These are phyloP conservation scores for Drosophila leontia DNA, from an alignment of 1,140 invertebrate genomes.

Conservation along the genomic window DNA sequence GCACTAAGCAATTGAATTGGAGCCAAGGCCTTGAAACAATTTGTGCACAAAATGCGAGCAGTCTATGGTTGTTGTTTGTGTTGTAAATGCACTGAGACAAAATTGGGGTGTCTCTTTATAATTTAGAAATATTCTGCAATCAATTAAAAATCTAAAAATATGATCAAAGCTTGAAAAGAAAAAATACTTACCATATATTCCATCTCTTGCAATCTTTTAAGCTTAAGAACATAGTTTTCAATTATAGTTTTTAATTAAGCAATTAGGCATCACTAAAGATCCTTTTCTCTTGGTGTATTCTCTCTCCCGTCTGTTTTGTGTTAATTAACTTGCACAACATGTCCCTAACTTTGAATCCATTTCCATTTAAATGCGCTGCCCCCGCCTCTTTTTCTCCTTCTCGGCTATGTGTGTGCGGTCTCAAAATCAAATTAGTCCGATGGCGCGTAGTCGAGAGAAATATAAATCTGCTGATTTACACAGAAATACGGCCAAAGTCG, in stretches of 20 bases:
- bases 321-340: slow-evolving; percentile 80
- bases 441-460: slow-evolving; percentile 57
- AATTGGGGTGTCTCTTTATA: not conserved
- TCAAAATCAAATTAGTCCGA: slow-evolving; percentile 81
- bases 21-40: slow-evolving; percentile 78
- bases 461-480: slow-evolving; percentile 84
- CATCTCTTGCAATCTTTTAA: too few relatives aligned
- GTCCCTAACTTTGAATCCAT: slow-evolving; percentile 71
- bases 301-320: slow-evolving; percentile 22
- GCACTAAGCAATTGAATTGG: slow-evolving; percentile 78
- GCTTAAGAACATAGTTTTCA: too few relatives aligned
- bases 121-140: not conserved
- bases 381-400: not conserved
- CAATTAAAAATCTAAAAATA: not conserved
- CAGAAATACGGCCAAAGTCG: slow-evolving; percentile 66
- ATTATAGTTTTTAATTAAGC: not conserved
- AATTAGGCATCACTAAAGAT: not conserved
- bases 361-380: slow-evolving; percentile 66
- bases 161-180: not conserved
- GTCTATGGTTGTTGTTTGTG: not conserved
- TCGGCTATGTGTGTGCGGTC: slow-evolving; percentile 23
- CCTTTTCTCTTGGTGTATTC: slow-evolving; percentile 16
- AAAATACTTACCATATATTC: not conserved
- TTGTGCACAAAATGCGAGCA: slow-evolving; percentile 52
- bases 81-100: slow-evolving; percentile 6